Conservation (phyloP, 2,888 invertebrate genomes). For the Nephrotoma guestfalica region DNA sequence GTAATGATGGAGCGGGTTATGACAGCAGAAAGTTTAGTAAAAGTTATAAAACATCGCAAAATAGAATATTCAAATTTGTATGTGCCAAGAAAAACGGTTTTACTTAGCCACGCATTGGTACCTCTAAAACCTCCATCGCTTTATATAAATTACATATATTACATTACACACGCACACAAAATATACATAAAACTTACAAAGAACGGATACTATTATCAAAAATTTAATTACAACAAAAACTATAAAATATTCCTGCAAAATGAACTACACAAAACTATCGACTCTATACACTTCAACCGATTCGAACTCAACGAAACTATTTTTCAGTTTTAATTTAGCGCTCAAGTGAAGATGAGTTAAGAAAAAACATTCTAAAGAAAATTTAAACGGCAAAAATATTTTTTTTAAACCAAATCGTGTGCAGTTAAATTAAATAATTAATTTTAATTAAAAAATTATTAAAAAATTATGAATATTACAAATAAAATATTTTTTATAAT, state of each 20-base stretch:
- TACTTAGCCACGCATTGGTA: too few relatives aligned
- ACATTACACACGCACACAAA: neutral
- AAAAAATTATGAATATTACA: neutral
- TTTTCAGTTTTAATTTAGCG: neutral
- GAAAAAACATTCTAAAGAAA: neutral
- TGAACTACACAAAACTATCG: neutral
- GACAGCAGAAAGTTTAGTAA: too few relatives aligned
- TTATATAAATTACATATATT: neutral
- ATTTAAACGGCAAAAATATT: neutral
- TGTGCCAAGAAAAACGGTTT: too few relatives aligned
- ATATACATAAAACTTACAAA: neutral
- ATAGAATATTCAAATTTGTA: too few relatives aligned
- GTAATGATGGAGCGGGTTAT: too few relatives aligned
- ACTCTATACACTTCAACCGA: neutral
- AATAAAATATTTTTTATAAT: neutral
- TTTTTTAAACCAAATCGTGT: neutral
- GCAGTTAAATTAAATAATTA: neutral
- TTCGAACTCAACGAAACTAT: neutral
- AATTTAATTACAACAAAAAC: neutral
- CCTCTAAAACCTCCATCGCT: neutral
- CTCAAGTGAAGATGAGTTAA: neutral
- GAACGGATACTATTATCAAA: neutral
- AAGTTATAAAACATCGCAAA: too few relatives aligned
- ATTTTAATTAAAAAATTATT: neutral
- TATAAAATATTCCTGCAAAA: neutral